Evolutionary conservation across 2,888 invertebrate species (phyloP).

Genomic region (Priocnemis perturbator): DNA sequence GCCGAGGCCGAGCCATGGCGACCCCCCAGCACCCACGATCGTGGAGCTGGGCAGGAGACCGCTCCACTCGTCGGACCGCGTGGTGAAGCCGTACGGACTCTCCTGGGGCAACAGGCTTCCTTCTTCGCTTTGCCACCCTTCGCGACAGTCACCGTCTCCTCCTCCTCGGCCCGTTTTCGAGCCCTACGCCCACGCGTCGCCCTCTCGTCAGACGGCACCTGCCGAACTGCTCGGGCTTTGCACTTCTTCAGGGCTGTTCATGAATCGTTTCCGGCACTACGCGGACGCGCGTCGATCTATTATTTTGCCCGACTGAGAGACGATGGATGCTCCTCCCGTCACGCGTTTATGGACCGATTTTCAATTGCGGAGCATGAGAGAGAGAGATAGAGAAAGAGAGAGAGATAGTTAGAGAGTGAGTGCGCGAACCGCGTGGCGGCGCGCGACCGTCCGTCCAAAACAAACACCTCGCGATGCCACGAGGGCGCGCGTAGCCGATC

Average conservation of each 20-base stretch:
- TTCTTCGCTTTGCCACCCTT: slow-evolving; percentile 51
- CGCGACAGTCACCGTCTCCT: slow-evolving; percentile 33
- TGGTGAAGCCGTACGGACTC: slow-evolving; percentile 72
- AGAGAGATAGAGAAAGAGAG: background rate
- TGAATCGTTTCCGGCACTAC: background rate
- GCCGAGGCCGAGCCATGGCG: slow-evolving; percentile 73
- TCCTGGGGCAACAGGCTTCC: slow-evolving; percentile 66
- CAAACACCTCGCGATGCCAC: background rate
- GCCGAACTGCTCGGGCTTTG: slow-evolving; percentile 1
- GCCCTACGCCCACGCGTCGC: background rate
- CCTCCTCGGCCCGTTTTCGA: slow-evolving; percentile 2
- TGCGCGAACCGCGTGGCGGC: slow-evolving; percentile 13
- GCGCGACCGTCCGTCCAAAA: slow-evolving; percentile 6
- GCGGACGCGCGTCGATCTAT: slow-evolving; percentile 12
- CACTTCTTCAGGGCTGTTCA: background rate
- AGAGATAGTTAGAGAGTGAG: background rate
- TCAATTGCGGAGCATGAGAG: background rate
- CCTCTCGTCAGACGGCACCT: background rate
- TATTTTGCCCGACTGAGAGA: slow-evolving; percentile 1
- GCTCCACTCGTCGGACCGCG: slow-evolving; percentile 75
- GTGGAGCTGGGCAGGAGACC: slow-evolving; percentile 75
- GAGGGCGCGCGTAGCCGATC: background rate
- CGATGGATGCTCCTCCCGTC: background rate
- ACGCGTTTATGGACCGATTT: too few species aligned
- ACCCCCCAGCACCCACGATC: slow-evolving; percentile 75